These are phyloP conservation scores for Rhodeus uyekii DNA, from an alignment of 2,797 vertebrate species.

Conservation along the genomic window DNA sequence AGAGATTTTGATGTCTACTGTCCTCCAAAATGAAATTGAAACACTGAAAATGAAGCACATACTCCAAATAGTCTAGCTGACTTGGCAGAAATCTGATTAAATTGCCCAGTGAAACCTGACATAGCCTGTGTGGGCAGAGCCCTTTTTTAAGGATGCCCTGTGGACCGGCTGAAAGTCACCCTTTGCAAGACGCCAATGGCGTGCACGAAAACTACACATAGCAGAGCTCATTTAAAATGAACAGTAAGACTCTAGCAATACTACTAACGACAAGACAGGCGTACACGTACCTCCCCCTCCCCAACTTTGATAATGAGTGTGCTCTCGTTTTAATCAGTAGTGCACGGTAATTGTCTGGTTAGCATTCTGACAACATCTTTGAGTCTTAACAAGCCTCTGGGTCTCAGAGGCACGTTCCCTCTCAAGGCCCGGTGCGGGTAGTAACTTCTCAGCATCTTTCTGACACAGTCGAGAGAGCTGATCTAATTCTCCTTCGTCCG, in stretches of 20 bases:
- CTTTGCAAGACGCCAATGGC: constrained; percentile 43
- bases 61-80: constrained; percentile 61
- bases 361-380: constrained; percentile 82
- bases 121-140: constrained; percentile 54
- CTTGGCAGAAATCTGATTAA: constrained; percentile 65
- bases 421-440: constrained; percentile 62
- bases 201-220: neutral
- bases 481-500: constrained; percentile 80
- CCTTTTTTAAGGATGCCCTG: constrained; percentile 45
- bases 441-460: constrained; percentile 74
- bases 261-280: constrained; percentile 1
- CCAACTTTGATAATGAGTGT: constrained; percentile 72
- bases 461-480: constrained; percentile 79
- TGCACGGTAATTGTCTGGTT: constrained; percentile 84
- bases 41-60: constrained; percentile 56
- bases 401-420: constrained; percentile 68
- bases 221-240: neutral
- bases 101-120: constrained; percentile 62
- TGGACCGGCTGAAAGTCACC: constrained; percentile 58
- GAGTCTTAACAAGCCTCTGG: constrained; percentile 72
- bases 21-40: constrained; percentile 59
- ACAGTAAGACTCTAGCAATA: neutral
- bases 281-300: constrained; percentile 56
- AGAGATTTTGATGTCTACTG: constrained; percentile 43
- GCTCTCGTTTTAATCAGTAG: constrained; percentile 81